A percentile compares a stretch with the other conserved stretches of the same genome.
Conservation (phyloP, 2,888 invertebrate species). For the Nephrotoma flavescens region DNA sequence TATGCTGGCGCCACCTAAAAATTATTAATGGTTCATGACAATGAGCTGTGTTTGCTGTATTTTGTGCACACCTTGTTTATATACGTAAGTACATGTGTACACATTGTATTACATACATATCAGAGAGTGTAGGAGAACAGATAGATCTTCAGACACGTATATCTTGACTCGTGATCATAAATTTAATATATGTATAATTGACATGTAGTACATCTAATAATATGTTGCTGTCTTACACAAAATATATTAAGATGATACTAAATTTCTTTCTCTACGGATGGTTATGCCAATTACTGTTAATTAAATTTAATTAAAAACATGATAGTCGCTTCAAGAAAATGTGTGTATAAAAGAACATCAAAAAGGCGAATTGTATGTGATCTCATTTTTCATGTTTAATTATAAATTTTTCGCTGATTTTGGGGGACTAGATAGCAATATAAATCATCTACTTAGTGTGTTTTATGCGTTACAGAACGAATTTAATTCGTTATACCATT, state of each 20-base stretch:
- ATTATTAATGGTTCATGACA: not conserved
- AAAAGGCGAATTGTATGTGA: not conserved
- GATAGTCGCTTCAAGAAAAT: not conserved
- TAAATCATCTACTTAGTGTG: not conserved
- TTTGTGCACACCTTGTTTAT: not conserved
- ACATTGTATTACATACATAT: not conserved
- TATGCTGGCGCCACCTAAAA: not conserved
- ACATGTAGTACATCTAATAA: not conserved
- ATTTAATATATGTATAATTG: not conserved
- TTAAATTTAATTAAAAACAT: not conserved
- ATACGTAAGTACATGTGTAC: not conserved
- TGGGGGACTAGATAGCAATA: not conserved
- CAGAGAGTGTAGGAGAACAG: not conserved
- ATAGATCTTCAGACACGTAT: not conserved
- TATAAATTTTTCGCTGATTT: not conserved
- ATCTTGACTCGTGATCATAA: not conserved
- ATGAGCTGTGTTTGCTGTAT: not conserved
- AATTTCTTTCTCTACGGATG: not conserved
- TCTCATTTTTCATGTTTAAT: not conserved
- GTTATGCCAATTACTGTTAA: not conserved
- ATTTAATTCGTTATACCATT: not conserved
- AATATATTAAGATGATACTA: not conserved
- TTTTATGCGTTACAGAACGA: not conserved
- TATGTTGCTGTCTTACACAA: not conserved
- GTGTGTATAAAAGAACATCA: not conserved